phyloP scores from a whole-genome alignment of 1,140 invertebrate species.

The Ostrea edulis region DNA sequence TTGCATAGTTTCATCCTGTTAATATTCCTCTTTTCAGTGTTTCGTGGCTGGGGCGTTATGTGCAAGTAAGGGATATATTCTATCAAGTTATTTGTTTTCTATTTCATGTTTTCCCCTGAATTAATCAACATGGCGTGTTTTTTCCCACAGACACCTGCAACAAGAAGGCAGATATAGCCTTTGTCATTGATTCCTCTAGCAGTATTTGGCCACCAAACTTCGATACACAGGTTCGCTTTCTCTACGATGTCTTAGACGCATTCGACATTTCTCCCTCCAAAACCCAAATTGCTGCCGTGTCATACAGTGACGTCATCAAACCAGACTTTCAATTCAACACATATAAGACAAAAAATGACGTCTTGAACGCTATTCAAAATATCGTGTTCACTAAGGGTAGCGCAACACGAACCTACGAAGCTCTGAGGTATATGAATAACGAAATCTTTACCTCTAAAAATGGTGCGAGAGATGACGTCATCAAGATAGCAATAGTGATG shows the following conservation, averaged over 20 bases:
- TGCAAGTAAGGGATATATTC: not conserved
- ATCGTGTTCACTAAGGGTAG: conserved; percentile 57
- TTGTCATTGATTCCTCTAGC: conserved; percentile 72
- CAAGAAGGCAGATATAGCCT: conserved; percentile 70
- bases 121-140: not conserved
- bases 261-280: conserved; percentile 64
- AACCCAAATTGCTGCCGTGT: conserved; percentile 62
- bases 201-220: conserved; percentile 70
- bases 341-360: conserved; percentile 51
- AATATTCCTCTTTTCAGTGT: not conserved
- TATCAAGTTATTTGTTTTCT: not conserved
- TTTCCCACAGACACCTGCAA: conserved; percentile 17
- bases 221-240: conserved; percentile 64
- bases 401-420: conserved; percentile 62
- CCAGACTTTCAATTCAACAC: conserved; percentile 63
- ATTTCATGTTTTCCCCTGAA: not conserved
- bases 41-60: not conserved
- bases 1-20: not conserved
- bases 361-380: conserved; percentile 58
- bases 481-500: conserved; percentile 67
- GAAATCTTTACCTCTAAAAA: conserved; percentile 55
- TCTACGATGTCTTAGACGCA: conserved; percentile 64
- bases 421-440: conserved; percentile 52
- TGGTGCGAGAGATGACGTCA: conserved; percentile 60
- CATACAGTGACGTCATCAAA: conserved; percentile 61